phyloP scores from a whole-genome alignment of 2,113 vertebrate genomes.

The Ictalurus punctatus region DNA sequence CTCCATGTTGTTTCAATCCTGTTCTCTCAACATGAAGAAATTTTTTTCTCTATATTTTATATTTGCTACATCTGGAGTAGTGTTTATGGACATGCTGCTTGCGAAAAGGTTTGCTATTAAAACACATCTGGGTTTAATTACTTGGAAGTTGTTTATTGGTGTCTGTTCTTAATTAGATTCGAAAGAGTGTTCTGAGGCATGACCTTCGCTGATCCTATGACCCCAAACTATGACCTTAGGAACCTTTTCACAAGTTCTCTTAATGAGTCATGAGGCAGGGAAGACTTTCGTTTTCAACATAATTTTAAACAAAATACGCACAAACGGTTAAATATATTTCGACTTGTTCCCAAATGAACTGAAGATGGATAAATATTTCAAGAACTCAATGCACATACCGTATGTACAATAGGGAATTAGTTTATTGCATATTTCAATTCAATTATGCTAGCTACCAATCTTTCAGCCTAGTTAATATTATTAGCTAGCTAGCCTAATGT shows the following conservation, averaged over 20 bases:
- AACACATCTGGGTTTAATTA: not conserved
- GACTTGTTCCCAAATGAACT: not conserved
- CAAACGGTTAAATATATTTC: not conserved
- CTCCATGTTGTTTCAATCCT: not conserved
- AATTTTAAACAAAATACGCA: not conserved
- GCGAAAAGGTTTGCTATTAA: slow-evolving; percentile 1
- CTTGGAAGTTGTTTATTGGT: not conserved
- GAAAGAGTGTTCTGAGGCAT: not conserved
- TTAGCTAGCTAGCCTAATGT: not conserved
- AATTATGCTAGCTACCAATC: not conserved
- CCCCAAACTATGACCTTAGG: not conserved
- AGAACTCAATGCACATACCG: not conserved
- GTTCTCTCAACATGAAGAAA: not conserved
- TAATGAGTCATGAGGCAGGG: not conserved
- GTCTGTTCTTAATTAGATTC: not conserved
- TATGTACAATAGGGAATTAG: too few species aligned
- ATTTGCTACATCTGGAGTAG: not conserved
- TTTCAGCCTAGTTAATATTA: not conserved
- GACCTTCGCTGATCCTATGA: not conserved
- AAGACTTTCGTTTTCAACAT: not conserved
- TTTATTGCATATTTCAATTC: not conserved
- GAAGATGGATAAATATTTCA: not conserved
- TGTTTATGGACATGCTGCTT: not conserved
- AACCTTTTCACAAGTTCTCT: not conserved
- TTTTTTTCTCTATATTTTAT: not conserved